Base-by-base conservation (phyloP, 2,113 vertebrate genomes). In the Balaeniceps rex region DNA sequence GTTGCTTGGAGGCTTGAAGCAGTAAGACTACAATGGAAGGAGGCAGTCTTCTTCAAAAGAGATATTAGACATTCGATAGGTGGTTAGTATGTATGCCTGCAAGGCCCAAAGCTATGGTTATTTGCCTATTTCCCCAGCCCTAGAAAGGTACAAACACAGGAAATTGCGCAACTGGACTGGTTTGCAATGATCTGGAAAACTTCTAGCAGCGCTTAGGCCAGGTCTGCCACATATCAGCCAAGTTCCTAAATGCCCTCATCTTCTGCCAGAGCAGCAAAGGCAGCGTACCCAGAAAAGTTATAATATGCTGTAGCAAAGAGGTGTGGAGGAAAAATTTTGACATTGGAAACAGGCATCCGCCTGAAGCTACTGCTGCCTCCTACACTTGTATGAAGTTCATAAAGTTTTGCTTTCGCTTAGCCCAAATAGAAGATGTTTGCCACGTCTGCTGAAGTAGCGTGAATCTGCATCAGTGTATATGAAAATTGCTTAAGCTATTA, bases 381-480 rank as follows among this genome's bases (percentile, higher is more conserved):
- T 46, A 15, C 0, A 0, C 40, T 42, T 38, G 7, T 17, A 25
- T 2, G 1, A 40, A 47, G 16, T 34, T 49, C 1, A 1, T 19
- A 34, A 13, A 4, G 28, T 34, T 61, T 44, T 65, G 64, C 21
- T 10, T 46, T 81, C 4, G 5, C 34, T 76, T 55, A 55, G 21
- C 26, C 40, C 31, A 3, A 44, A 11, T 0, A 4, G 64, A 47
- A 86, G 42, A 24, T 3, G 0, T 2, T 9, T 1, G 12, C 31
- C 38, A 6, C 0, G 4, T 11, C 60, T 42, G 26, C 1, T 4
- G 7, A 44, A 57, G 25, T 0, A 28, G 6, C 1, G 34, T 16
- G 15, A 44, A 31, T 25, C 38, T 11, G 19, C 34, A 42, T 4
- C 34, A 3, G 6, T 2, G 4, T 6, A 4, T 3, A 17, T n/a